A percentile compares a stretch with the other conserved stretches of the same genome.
Conservation (phyloP, 2,888 invertebrate genomes). For the Mimumesa dahlbomi region DNA sequence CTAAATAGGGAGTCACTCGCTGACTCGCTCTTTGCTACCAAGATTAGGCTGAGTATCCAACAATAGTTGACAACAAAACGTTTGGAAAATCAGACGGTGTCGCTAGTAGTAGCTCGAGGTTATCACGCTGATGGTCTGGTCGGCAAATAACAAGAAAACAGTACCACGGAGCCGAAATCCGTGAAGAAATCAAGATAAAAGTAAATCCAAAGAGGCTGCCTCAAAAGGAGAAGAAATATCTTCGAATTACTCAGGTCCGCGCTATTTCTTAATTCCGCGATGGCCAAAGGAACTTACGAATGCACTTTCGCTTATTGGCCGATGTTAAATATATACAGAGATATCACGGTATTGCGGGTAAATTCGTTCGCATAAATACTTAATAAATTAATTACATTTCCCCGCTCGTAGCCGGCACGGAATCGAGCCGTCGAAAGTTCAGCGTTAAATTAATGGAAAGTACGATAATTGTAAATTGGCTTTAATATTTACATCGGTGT, state of each 20-base stretch:
- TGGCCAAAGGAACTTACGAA: conserved; percentile 1
- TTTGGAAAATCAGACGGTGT: too few relatives aligned
- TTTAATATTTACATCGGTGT: too few relatives aligned
- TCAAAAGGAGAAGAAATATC: neutral
- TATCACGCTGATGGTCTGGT: too few relatives aligned
- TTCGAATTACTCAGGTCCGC: neutral
- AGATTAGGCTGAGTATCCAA: too few relatives aligned
- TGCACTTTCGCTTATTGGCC: conserved; percentile 29
- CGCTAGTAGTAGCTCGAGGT: too few relatives aligned
- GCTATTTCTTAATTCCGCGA: conserved; percentile 21
- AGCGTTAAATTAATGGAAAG: neutral
- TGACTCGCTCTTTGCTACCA: too few relatives aligned
- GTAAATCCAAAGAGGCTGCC: neutral
- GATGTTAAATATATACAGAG: conserved; percentile 10
- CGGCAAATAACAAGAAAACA: too few relatives aligned
- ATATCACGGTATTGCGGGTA: neutral
- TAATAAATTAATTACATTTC: conserved; percentile 1
- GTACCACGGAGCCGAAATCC: neutral
- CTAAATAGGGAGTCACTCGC: too few relatives aligned
- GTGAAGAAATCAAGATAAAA: neutral
- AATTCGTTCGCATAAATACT: neutral
- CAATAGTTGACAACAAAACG: too few relatives aligned
- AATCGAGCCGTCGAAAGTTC: neutral
- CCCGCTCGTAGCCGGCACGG: too few relatives aligned
- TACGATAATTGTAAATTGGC: neutral